These are phyloP conservation scores for Dryomyza anilis DNA, from an alignment of 2,888 invertebrate genomes.

Conservation along the genomic window DNA sequence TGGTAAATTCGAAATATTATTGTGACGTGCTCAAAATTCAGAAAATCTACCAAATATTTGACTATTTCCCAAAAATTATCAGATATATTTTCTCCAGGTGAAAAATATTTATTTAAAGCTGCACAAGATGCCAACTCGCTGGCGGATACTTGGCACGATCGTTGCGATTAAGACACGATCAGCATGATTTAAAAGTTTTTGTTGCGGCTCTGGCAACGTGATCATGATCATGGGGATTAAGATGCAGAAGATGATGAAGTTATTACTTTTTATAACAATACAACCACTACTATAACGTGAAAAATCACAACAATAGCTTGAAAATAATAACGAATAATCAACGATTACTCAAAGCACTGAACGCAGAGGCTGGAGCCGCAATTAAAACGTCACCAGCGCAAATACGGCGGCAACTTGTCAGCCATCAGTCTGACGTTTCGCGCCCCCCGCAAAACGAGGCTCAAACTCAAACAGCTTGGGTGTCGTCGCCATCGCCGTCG, in stretches of 20 bases:
- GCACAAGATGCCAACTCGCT: no score
- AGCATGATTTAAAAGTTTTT: slow-evolving; percentile 1
- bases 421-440: background rate
- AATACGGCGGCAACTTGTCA: background rate
- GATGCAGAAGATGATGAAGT: background rate
- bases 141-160: slow-evolving; percentile 9
- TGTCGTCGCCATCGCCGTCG: background rate
- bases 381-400: slow-evolving; percentile 16
- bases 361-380: background rate
- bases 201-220: background rate
- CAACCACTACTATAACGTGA: slow-evolving; percentile 8
- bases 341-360: slow-evolving; percentile 16
- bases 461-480: background rate
- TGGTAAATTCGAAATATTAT: no score
- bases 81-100: no score
- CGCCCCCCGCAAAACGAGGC: background rate
- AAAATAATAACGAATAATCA: slow-evolving; percentile 17
- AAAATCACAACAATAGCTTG: background rate
- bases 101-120: no score
- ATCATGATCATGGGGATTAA: background rate
- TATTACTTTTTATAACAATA: no score
- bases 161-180: slow-evolving; percentile 12
- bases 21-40: no score
- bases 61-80: no score
- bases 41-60: no score